Conservation (phyloP, 2,113 vertebrate genomes). For the Oxyura jamaicensis region DNA sequence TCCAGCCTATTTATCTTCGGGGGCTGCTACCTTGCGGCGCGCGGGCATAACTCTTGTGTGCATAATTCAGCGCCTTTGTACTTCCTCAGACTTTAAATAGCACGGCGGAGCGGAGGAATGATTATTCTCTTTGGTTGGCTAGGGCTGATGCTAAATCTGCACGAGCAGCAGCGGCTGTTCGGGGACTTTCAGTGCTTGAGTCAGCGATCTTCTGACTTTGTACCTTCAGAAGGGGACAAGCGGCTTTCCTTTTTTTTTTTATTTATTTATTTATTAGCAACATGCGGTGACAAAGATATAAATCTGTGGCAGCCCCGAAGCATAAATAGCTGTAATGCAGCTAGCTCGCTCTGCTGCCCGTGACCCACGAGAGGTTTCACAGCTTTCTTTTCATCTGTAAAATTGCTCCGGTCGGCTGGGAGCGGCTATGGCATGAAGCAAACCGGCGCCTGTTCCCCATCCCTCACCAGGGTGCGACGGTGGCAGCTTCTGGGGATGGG, state of each 20-base stretch:
- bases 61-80: background rate
- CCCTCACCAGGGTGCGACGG: background rate
- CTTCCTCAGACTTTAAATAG: background rate
- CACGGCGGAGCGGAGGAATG: background rate
- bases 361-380: conserved; percentile 21
- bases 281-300: background rate
- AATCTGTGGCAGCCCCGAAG: conserved; percentile 20
- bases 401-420: background rate
- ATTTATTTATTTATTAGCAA: too few relatives aligned
- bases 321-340: background rate
- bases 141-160: background rate
- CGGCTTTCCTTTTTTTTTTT: background rate
- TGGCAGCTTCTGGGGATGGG: background rate
- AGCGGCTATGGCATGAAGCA: background rate
- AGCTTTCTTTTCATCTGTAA: conserved; percentile 13
- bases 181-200: conserved; percentile 7
- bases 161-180: background rate
- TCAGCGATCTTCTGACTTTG: conserved; percentile 27
- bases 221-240: background rate
- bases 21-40: background rate
- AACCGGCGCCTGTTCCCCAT: accelerated
- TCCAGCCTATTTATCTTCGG: background rate
- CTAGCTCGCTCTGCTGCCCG: background rate
- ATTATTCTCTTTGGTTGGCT: background rate
- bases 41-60: background rate